These are phyloP conservation scores for Folsomia candida DNA, from an alignment of 2,888 invertebrate genomes.

Conservation along the genomic window DNA sequence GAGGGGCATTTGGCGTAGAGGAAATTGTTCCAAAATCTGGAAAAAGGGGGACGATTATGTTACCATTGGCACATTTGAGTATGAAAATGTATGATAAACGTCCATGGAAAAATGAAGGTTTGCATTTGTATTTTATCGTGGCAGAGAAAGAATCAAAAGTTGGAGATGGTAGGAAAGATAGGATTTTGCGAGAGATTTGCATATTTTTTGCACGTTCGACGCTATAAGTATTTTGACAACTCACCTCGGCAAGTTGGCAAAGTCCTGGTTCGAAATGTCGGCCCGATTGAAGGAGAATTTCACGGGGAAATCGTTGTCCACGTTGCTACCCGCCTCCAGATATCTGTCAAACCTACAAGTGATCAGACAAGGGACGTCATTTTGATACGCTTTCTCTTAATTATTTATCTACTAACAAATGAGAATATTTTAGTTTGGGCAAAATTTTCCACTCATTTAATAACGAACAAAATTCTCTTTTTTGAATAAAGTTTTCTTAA, in stretches of 20 bases:
- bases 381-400: too few species aligned
- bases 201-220: too few species aligned
- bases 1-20: conserved; percentile 39
- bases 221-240: background rate
- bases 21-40: conserved; percentile 40
- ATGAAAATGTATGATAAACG: background rate
- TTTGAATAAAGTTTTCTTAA: too few species aligned
- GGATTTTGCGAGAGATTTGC: too few species aligned
- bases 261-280: background rate
- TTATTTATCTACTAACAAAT: too few species aligned
- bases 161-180: too few species aligned
- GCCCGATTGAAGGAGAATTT: background rate
- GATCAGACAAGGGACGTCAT: too few species aligned
- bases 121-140: too few species aligned
- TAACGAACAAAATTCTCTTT: too few species aligned
- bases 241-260: conserved; percentile 4
- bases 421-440: too few species aligned
- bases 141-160: too few species aligned
- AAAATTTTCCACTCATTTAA: too few species aligned
- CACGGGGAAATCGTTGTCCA: background rate
- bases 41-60: background rate
- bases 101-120: background rate
- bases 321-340: background rate
- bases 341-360: background rate
- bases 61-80: background rate